Evolutionary conservation across 2,113 vertebrate species (phyloP).

Genomic region (Elaphurus davidianus): DNA sequence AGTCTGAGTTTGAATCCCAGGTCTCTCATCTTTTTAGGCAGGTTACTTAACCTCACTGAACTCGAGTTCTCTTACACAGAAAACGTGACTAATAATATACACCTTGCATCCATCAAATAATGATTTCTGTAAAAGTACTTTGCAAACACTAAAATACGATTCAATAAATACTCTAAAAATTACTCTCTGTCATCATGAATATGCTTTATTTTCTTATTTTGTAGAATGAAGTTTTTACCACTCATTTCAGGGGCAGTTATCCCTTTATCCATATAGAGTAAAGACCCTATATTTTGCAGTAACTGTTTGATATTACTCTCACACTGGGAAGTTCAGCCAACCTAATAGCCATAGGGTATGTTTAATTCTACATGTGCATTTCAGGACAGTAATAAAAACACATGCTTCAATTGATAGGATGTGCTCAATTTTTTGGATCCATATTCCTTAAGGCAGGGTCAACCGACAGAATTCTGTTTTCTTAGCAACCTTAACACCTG

Average conservation of each 20-base stretch:
- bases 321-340: background rate
- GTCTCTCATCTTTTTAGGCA: background rate
- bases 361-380: background rate
- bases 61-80: background rate
- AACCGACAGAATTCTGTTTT: slow-evolving; percentile 13
- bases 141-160: background rate
- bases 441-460: background rate
- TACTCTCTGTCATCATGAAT: slow-evolving; percentile 2
- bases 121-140: background rate
- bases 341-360: background rate
- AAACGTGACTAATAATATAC: background rate
- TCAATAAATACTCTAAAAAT: background rate
- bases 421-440: background rate
- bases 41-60: background rate
- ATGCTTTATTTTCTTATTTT: slow-evolving; percentile 36
- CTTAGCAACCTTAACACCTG: background rate
- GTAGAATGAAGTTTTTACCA: slow-evolving; percentile 27
- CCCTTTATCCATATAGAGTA: background rate
- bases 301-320: slow-evolving; percentile 11
- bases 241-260: slow-evolving; percentile 38
- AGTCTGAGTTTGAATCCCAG: background rate
- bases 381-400: background rate
- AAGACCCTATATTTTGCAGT: background rate
- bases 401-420: background rate
- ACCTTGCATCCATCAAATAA: background rate